phyloP scores from a whole-genome alignment of 2,113 vertebrate genomes.

The Xyrauchen texanus region DNA sequence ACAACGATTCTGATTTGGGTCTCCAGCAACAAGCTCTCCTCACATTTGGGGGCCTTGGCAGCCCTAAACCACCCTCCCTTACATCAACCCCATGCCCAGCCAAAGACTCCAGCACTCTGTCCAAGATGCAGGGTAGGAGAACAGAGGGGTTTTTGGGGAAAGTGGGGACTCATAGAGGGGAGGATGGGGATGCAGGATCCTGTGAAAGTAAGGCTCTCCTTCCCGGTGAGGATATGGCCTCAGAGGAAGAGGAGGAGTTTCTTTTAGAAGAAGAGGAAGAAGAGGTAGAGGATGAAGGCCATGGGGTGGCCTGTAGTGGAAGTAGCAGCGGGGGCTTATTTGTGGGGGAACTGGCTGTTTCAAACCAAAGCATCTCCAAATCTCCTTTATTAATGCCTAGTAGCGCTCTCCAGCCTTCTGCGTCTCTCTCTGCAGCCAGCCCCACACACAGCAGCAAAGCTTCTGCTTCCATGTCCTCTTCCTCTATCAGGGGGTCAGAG shows the following conservation, averaged over 20 bases:
- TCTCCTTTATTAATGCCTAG: constrained; percentile 99
- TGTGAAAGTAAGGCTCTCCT: constrained; percentile 67
- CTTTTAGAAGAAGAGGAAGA: constrained; percentile 88
- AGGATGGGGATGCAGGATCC: constrained; percentile 75
- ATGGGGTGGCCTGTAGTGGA: constrained; percentile 80
- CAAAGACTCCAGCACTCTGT: constrained; percentile 83
- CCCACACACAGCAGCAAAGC: constrained; percentile 81
- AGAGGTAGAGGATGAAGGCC: constrained; percentile 81
- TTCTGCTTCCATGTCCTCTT: constrained; percentile 88
- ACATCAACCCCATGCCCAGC: constrained; percentile 93
- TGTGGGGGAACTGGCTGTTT: constrained; percentile 94
- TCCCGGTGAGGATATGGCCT: constrained; percentile 76
- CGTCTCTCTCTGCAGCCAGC: constrained; percentile 79
- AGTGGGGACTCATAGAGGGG: constrained; percentile 78
- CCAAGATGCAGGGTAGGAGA: constrained; percentile 74
- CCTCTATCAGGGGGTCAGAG: constrained; percentile 86
- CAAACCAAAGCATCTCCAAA: constrained; percentile 99
- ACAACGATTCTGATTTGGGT: constrained; percentile 77
- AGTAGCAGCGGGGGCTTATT: constrained; percentile 78
- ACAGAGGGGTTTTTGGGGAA: constrained; percentile 77
- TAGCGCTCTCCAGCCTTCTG: constrained; percentile 94
- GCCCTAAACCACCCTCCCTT: constrained; percentile 81
- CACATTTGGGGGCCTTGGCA: constrained; percentile 87
- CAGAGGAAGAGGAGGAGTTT: constrained; percentile 87
- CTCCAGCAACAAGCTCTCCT: constrained; percentile 79